A percentile compares a stretch with the other conserved stretches of the same genome.
phyloP scores from a whole-genome alignment of 1,140 invertebrate species.

The Zaprionus gabonicus region DNA sequence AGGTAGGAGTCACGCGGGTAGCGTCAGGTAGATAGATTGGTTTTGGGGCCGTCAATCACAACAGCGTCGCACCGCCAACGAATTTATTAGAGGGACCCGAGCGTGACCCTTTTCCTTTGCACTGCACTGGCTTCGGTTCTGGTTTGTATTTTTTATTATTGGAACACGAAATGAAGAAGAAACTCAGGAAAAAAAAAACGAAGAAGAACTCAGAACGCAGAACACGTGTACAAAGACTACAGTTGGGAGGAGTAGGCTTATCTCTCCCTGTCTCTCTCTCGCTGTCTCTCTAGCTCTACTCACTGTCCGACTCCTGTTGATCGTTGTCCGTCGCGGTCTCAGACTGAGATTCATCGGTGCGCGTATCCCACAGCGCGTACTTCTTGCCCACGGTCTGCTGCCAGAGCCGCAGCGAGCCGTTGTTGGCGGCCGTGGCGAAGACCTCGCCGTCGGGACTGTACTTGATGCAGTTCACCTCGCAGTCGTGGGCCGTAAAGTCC shows the following conservation, averaged over 20 bases:
- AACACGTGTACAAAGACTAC: slow-evolving; percentile 35
- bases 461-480: slow-evolving; percentile 95
- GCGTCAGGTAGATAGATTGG: slow-evolving; percentile 64
- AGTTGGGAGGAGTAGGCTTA: background rate
- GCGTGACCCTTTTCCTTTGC: slow-evolving; percentile 58
- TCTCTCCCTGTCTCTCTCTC: background rate
- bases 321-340: background rate
- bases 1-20: slow-evolving; percentile 24
- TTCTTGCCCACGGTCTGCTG: slow-evolving; percentile 96
- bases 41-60: slow-evolving; percentile 72
- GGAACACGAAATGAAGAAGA: slow-evolving; percentile 19
- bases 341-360: background rate
- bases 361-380: slow-evolving; percentile 95
- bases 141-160: slow-evolving; percentile 24
- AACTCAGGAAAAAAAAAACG: slow-evolving; percentile 11
- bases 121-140: background rate
- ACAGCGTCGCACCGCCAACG: slow-evolving; percentile 45
- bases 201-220: background rate
- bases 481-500: slow-evolving; percentile 98
- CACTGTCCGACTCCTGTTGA: background rate
- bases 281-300: background rate
- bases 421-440: slow-evolving; percentile 97
- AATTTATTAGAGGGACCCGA: slow-evolving; percentile 67
- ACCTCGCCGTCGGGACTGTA: slow-evolving; percentile 97
- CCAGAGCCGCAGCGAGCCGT: slow-evolving; percentile 97